Evolutionary conservation across 1,140 invertebrate genomes (phyloP).

Genomic region (Tribolium castaneum): DNA sequence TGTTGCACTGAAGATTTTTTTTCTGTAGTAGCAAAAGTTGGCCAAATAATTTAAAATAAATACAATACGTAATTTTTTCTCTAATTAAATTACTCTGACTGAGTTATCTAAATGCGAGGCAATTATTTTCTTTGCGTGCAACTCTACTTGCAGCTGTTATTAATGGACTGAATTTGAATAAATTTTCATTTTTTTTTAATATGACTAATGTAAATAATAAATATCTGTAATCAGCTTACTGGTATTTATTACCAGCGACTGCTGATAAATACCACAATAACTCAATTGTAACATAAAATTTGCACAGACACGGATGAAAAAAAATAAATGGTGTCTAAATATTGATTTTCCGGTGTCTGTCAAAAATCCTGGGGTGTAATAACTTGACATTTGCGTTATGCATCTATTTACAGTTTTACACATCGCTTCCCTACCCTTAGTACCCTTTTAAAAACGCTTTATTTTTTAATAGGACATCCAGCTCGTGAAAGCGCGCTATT

Average conservation of each 20-base stretch:
- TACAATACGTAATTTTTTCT: no score
- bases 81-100: no score
- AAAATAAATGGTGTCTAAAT: conserved; percentile 12
- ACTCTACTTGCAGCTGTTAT: no score
- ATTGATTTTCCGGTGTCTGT: conserved; percentile 30
- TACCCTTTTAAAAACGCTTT: conserved; percentile 30
- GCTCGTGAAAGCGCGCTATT: background rate
- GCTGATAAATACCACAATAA: background rate
- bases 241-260: background rate
- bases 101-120: no score
- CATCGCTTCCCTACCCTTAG: conserved; percentile 19
- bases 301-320: background rate
- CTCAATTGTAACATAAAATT: background rate
- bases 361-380: conserved; percentile 1
- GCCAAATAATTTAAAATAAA: no score
- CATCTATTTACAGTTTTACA: conserved; percentile 6
- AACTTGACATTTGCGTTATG: conserved; percentile 35
- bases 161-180: no score
- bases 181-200: no score
- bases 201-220: no score
- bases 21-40: no score
- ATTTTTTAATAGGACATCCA: conserved; percentile 11
- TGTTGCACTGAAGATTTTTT: background rate
- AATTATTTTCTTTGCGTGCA: no score
- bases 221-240: background rate